Base-by-base conservation (phyloP, 2,888 invertebrate genomes). In the Neocrepidodera transversa region DNA sequence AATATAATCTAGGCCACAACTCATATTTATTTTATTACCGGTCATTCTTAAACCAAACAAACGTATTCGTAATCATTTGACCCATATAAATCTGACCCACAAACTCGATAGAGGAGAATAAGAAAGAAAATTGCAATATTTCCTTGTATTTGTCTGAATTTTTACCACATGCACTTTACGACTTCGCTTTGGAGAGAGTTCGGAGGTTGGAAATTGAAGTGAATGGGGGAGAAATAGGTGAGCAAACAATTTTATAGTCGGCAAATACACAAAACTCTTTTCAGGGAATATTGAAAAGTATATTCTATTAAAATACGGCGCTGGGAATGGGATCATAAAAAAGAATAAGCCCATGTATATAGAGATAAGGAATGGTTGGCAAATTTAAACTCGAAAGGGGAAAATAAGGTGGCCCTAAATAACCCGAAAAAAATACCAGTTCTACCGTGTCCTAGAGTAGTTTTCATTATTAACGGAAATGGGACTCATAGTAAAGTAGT, bases 111-210 rank as follows among this genome's bases (percentile, higher is more conserved):
- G n/a, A n/a, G 14, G 35, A 35, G 11, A 48, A 48, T 48, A 32
- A 17, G 11, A 18, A 30, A n/a, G 13, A 35, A 48, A 48, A 48
- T 48, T 35, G 35, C 18, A 18, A 48, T 48, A 32, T 48, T 48
- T 47, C 13, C 11, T 18, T 48, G 18, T 28, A 48, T 48, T 48
- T 48, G 17, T 35, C 8, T 11, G 20, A 48, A 20, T 38, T 48
- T 35, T 48, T 48, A 47, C 47, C 7, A 18, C 20, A 18, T 48
- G 35, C 35, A 32, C 5, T 47, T 48, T 48, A 48, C 8, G 35
- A 48, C 13, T 13, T 18, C n/a, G 17, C 11, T 6, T 7, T 18
- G 13, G 35, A 38, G n/a, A n/a, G 38, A 20, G 3, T 48, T 20
- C n/a, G 11, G 20, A 35, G 32, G n/a, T 13, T 38, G 38, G 38